phyloP scores from a whole-genome alignment of 2,888 invertebrate species.

The Eristalinus aeneus region DNA sequence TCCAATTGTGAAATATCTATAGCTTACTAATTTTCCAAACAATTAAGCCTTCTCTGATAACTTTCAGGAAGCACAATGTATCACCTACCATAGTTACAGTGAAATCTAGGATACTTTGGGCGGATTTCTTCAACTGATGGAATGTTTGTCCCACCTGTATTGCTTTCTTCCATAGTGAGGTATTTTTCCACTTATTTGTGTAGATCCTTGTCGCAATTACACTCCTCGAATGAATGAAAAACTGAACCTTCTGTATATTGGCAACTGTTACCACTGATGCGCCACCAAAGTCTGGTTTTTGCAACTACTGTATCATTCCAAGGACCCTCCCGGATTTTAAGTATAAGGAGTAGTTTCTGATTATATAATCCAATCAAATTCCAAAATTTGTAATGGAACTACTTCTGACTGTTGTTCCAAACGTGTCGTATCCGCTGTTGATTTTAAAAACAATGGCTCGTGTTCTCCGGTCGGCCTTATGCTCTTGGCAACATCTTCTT shows the following conservation, averaged over 20 bases:
- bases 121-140: neutral
- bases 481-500: no score
- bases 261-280: neutral
- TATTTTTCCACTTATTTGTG: neutral
- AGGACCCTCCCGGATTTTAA: neutral
- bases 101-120: neutral
- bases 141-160: neutral
- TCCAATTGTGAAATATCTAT: neutral
- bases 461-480: no score
- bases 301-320: conserved; percentile 1
- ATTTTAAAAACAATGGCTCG: no score
- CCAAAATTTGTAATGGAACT: no score
- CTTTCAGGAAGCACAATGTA: neutral
- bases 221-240: neutral
- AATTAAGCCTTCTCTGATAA: neutral
- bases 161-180: neutral
- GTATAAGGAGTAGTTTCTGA: neutral
- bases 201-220: neutral
- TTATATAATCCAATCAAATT: neutral
- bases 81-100: neutral
- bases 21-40: neutral
- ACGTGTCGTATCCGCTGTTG: no score
- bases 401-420: neutral
- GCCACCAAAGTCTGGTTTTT: conserved; percentile 2
- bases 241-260: neutral